phyloP scores from a whole-genome alignment of 2,888 invertebrate species.

The Leptarthrus brevirostris region DNA sequence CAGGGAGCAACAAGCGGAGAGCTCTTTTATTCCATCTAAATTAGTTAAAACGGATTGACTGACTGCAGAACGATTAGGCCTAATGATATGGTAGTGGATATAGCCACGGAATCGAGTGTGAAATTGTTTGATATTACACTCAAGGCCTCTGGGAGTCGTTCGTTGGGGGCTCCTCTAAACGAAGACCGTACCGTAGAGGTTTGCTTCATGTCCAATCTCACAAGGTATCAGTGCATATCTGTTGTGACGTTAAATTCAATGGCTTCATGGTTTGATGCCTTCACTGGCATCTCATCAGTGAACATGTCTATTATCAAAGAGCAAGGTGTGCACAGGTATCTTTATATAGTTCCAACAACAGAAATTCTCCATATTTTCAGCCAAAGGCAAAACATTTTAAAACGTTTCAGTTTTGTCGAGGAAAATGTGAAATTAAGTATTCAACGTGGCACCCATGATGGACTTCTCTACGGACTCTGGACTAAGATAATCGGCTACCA shows the following conservation, averaged over 20 bases:
- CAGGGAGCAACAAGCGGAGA: too few species aligned
- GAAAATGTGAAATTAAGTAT: slow-evolving; percentile 1
- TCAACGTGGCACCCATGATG: not conserved
- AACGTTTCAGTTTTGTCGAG: not conserved
- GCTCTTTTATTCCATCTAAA: not conserved
- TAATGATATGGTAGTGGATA: slow-evolving; percentile 15
- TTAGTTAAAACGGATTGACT: slow-evolving; percentile 33
- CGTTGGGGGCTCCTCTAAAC: too few species aligned
- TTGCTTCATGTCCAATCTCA: not conserved
- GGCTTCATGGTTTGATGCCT: slow-evolving; percentile 12
- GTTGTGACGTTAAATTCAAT: slow-evolving; percentile 14
- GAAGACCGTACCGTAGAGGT: not conserved
- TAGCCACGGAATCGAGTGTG: not conserved
- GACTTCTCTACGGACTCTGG: not conserved
- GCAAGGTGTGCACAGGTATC: not conserved
- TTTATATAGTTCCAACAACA: not conserved
- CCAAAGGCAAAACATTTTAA: not conserved
- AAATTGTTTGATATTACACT: not conserved
- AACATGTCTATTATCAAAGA: slow-evolving; percentile 2
- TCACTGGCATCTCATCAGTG: not conserved
- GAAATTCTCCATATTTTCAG: not conserved
- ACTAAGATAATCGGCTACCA: not conserved
- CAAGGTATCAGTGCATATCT: not conserved
- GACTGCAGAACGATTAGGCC: slow-evolving; percentile 21
- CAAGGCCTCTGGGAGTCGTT: not conserved